Evolutionary conservation across 1,140 invertebrate genomes (phyloP).

Genomic region (Drosophila repletoides): DNA sequence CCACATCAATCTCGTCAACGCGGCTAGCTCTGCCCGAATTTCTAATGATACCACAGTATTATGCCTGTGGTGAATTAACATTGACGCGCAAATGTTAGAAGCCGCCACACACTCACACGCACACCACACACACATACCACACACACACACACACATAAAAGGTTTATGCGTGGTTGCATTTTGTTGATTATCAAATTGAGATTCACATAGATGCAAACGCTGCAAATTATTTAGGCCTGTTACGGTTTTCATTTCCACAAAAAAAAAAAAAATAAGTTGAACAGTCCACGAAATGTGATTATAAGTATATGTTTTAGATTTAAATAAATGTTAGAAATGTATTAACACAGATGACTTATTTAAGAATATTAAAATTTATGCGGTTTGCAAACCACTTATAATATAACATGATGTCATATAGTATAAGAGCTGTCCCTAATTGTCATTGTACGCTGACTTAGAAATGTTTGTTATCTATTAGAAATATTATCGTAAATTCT

Average conservation of each 20-base stretch:
- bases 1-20: constrained; percentile 29
- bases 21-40: constrained; percentile 62
- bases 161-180: constrained; percentile 38
- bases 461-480: constrained; percentile 6
- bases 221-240: neutral
- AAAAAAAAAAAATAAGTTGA: too few species aligned
- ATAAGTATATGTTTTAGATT: neutral
- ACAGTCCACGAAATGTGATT: too few species aligned
- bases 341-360: constrained; percentile 5
- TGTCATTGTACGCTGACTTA: constrained; percentile 1
- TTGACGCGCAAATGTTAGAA: constrained; percentile 65
- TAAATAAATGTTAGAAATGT: neutral
- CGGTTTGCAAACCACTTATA: neutral
- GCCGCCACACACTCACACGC: neutral
- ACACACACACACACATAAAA: constrained; percentile 10
- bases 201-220: neutral
- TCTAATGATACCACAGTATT: constrained; percentile 79
- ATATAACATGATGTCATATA: neutral
- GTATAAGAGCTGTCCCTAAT: neutral
- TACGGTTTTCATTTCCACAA: neutral
- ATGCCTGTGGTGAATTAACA: constrained; percentile 65
- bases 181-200: constrained; percentile 10
- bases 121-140: constrained; percentile 8
- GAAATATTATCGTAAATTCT: too few species aligned
- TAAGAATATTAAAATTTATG: neutral